A percentile compares a stretch with the other conserved stretches of the same genome.
Conservation (phyloP, 2,113 vertebrate species). For the Percopsis transmontana region DNA sequence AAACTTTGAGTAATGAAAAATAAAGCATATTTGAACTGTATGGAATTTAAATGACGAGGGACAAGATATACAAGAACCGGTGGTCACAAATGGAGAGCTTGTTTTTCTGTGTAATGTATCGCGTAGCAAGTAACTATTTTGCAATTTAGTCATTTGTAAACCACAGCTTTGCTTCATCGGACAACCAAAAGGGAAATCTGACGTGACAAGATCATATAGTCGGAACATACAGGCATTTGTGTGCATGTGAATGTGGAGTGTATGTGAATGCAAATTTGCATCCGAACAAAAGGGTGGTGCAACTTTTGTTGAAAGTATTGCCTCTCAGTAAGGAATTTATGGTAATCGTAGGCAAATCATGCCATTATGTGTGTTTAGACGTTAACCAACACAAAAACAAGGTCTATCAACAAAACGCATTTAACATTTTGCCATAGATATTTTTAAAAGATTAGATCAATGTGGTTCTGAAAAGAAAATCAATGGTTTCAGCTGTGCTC, state of each 20-base stretch:
- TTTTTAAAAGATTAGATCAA: constrained; percentile 33
- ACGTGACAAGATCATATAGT: constrained; percentile 46
- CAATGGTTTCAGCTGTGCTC: constrained; percentile 29
- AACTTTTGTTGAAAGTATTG: neutral
- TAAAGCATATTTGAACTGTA: constrained; percentile 34
- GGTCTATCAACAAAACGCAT: neutral
- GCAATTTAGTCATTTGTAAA: constrained; percentile 10
- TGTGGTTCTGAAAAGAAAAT: constrained; percentile 31
- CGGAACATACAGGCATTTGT: neutral
- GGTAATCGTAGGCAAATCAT: neutral
- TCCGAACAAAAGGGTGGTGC: no score
- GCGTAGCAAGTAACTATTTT: neutral
- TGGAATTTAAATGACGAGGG: constrained; percentile 15
- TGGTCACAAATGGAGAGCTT: neutral
- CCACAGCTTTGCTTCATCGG: constrained; percentile 19
- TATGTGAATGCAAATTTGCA: no score
- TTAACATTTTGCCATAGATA: constrained; percentile 16
- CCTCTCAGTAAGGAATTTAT: no score
- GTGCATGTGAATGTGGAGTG: neutral
- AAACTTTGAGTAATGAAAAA: constrained; percentile 38
- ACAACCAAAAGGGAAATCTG: constrained; percentile 41
- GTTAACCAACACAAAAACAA: neutral
- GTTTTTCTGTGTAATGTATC: neutral
- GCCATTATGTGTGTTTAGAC: neutral
- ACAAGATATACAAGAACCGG: neutral